Evolutionary conservation across 2,888 invertebrate genomes (phyloP).

Genomic region (Ophion costatus): DNA sequence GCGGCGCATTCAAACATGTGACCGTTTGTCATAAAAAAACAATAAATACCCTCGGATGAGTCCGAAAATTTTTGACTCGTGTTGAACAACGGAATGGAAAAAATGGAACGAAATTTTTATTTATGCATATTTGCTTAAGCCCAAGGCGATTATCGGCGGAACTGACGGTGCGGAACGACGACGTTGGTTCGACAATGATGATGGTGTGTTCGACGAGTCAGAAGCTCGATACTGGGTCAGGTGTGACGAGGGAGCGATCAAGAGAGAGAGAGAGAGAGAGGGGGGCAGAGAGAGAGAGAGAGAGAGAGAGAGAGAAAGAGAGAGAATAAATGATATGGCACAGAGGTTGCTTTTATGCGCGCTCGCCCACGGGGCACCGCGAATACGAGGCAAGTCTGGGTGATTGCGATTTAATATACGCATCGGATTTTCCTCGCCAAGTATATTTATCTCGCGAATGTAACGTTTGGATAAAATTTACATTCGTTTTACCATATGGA

Average conservation of each 20-base stretch:
- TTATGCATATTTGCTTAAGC: constrained; percentile 12
- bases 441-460: not conserved
- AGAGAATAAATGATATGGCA: constrained; percentile 36
- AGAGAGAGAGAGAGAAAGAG: no score
- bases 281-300: constrained; percentile 13
- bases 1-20: no score
- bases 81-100: not conserved
- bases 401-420: constrained; percentile 10
- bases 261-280: constrained; percentile 12
- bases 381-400: constrained; percentile 45
- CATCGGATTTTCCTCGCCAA: constrained; percentile 6
- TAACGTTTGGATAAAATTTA: not conserved
- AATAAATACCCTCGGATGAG: not conserved
- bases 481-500: not conserved
- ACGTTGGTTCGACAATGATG: constrained; percentile 42
- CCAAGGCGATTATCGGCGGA: constrained; percentile 32
- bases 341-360: constrained; percentile 16
- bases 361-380: constrained; percentile 37
- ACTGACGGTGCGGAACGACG: constrained; percentile 44
- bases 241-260: constrained; percentile 43
- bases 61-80: not conserved
- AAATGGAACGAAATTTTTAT: constrained; percentile 22
- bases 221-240: constrained; percentile 53
- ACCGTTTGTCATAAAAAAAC: not conserved
- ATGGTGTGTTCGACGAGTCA: constrained; percentile 39